phyloP scores from a whole-genome alignment of 1,140 invertebrate species.

The Asobara japonica region DNA sequence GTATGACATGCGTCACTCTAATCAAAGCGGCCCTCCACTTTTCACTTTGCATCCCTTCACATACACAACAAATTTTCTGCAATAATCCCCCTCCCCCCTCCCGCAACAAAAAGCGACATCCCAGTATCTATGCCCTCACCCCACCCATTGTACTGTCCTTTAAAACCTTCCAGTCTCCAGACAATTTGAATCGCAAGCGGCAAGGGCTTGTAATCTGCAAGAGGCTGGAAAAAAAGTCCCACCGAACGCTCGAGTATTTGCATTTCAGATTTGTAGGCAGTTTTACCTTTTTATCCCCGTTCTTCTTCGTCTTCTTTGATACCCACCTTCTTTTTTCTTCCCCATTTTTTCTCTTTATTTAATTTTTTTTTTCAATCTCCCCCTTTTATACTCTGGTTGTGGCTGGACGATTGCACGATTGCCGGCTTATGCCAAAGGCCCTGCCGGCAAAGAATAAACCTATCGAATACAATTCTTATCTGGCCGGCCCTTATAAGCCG shows the following conservation, averaged over 20 bases:
- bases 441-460: constrained; percentile 21
- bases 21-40: no score
- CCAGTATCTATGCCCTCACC: constrained; percentile 38
- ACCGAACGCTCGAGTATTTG: constrained; percentile 42
- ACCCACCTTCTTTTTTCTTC: background rate
- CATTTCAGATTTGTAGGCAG: constrained; percentile 52
- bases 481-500: background rate
- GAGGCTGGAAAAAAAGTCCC: constrained; percentile 45
- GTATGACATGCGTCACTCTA: no score
- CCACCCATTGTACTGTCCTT: constrained; percentile 52
- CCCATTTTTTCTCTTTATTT: background rate
- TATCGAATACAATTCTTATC: constrained; percentile 25
- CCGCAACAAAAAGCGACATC: constrained; percentile 42
- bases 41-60: no score
- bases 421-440: constrained; percentile 31
- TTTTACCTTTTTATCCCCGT: constrained; percentile 31
- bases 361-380: constrained; percentile 32
- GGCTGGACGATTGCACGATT: constrained; percentile 24
- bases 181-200: constrained; percentile 50
- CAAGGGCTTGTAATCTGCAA: constrained; percentile 42
- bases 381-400: constrained; percentile 24
- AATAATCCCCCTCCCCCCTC: background rate
- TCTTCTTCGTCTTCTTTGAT: constrained; percentile 18
- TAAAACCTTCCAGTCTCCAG: constrained; percentile 36
- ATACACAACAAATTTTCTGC: no score